Evolutionary conservation across 2,797 vertebrate genomes (phyloP).

Genomic region (Onychomys torridus): DNA sequence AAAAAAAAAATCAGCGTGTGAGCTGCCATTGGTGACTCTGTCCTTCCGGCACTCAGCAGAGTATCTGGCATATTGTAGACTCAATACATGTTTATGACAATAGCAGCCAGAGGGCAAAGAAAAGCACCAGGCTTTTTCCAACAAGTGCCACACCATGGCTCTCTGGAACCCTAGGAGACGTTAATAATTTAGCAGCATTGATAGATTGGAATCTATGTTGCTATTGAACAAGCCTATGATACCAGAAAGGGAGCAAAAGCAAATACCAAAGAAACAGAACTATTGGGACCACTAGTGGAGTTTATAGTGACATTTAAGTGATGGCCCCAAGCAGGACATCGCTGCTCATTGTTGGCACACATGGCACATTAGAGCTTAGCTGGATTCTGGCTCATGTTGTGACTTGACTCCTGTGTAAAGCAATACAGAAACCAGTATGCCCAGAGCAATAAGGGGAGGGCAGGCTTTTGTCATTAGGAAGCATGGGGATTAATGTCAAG

Average conservation of each 20-base stretch:
- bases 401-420: not conserved
- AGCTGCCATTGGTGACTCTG: not conserved
- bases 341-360: not conserved
- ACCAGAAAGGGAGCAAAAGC: not conserved
- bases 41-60: not conserved
- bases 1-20: not conserved
- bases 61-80: not conserved
- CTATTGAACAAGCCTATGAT: not conserved
- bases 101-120: not conserved
- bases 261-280: conserved; percentile 40
- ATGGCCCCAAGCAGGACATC: not conserved
- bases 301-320: conserved; percentile 12
- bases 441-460: accelerated
- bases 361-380: not conserved
- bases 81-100: not conserved
- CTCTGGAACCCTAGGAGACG: not conserved
- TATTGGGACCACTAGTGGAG: not conserved
- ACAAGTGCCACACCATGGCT: not conserved
- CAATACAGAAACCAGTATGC: not conserved
- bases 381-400: not conserved
- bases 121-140: not conserved
- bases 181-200: conserved; percentile 36
- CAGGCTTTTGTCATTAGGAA: not conserved
- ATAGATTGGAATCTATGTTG: not conserved
- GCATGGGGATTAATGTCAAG: not conserved